Percentiles rank a stretch among this genome's conserved stretches.
Evolutionary conservation across 92 coral and sea anemone genomes (phyloP).

Genomic region (Epizoanthus ramosus): DNA sequence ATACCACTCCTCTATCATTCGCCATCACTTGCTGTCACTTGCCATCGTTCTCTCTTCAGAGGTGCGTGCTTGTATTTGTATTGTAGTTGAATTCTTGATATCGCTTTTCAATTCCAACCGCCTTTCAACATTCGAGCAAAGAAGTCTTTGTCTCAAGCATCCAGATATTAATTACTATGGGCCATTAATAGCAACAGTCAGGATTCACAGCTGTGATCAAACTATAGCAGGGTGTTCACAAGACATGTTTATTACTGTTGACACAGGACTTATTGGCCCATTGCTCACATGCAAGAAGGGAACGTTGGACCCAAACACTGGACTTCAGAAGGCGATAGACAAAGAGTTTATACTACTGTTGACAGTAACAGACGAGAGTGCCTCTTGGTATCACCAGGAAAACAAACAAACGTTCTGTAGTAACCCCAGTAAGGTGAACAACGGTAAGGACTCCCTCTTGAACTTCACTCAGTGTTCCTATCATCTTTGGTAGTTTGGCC

Average conservation of each 20-base stretch:
- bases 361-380: constrained; percentile 85
- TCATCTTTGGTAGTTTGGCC: neutral
- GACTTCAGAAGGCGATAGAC: constrained; percentile 69
- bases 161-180: too few relatives aligned
- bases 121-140: too few relatives aligned
- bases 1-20: too few relatives aligned
- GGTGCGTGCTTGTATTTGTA: too few relatives aligned
- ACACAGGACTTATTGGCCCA: constrained; percentile 89
- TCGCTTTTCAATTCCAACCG: too few relatives aligned
- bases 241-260: neutral
- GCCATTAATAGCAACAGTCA: too few relatives aligned
- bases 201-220: too few relatives aligned
- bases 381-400: constrained; percentile 85
- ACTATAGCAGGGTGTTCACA: neutral
- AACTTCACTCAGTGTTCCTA: neutral
- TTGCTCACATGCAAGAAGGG: constrained; percentile 87
- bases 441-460: neutral
- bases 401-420: constrained; percentile 64
- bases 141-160: too few relatives aligned
- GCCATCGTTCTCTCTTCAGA: too few relatives aligned
- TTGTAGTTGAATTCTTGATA: too few relatives aligned
- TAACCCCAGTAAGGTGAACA: constrained; percentile 8
- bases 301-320: constrained; percentile 48
- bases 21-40: too few relatives aligned
- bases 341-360: constrained; percentile 85